These are phyloP conservation scores for Lypha dubia DNA, from an alignment of 2,888 invertebrate genomes.

Conservation along the genomic window DNA sequence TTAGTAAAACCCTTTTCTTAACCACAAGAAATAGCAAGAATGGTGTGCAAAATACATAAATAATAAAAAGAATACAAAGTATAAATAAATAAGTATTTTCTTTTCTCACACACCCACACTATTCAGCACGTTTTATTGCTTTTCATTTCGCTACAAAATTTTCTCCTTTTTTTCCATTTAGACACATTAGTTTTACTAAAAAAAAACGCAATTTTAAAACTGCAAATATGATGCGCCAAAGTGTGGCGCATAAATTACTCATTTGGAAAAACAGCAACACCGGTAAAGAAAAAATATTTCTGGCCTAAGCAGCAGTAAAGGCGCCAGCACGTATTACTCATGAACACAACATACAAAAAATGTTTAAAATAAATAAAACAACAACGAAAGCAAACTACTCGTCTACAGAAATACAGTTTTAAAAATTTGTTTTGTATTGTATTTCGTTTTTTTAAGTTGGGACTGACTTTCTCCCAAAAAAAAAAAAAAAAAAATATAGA, in stretches of 20 bases:
- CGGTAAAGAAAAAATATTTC: conserved; percentile 40
- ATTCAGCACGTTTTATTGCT: conserved; percentile 58
- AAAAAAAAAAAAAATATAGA: not conserved
- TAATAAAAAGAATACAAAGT: not conserved
- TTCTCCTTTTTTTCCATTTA: not conserved
- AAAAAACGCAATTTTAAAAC: conserved; percentile 10
- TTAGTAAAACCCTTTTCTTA: conserved; percentile 40
- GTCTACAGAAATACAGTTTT: conserved; percentile 5
- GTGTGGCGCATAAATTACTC: conserved; percentile 63
- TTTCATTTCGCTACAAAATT: not conserved
- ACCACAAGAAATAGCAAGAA: conserved; percentile 4
- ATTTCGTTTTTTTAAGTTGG: conserved; percentile 1
- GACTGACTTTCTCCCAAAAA: conserved; percentile 9
- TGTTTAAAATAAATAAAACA: not conserved
- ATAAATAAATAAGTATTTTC: conserved; percentile 22
- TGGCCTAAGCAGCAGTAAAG: conserved; percentile 17
- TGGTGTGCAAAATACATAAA: not conserved
- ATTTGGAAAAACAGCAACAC: conserved; percentile 63
- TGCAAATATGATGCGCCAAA: conserved; percentile 16
- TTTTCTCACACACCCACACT: conserved; percentile 37
- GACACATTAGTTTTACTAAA: not conserved
- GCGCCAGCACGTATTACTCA: conserved; percentile 6
- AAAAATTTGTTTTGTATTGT: conserved; percentile 26
- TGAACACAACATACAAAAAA: not conserved
- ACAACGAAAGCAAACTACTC: conserved; percentile 12